Conservation (phyloP, 2,888 invertebrate genomes). For the Panopea generosa region DNA sequence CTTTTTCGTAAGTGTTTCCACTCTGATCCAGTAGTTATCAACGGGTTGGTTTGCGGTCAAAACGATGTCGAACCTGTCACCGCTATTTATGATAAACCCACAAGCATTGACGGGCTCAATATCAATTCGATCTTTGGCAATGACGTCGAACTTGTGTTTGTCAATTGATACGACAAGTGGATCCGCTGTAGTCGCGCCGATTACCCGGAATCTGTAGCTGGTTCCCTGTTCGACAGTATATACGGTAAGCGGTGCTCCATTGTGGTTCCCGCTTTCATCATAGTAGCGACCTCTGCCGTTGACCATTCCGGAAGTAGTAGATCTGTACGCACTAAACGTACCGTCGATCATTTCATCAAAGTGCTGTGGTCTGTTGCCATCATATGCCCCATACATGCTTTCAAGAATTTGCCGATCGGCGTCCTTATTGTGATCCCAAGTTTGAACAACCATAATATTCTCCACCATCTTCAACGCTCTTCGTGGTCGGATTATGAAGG, state of each 20-base stretch:
- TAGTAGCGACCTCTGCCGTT: slow-evolving; percentile 74
- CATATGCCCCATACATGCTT: slow-evolving; percentile 64
- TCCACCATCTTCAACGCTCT: slow-evolving; percentile 36
- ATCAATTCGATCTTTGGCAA: slow-evolving; percentile 74
- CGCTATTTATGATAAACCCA: slow-evolving; percentile 69
- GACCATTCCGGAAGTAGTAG: slow-evolving; percentile 71
- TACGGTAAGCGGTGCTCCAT: slow-evolving; percentile 64
- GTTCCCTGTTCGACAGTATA: slow-evolving; percentile 57
- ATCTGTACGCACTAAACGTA: slow-evolving; percentile 56
- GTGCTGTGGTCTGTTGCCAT: slow-evolving; percentile 33
- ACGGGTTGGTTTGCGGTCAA: slow-evolving; percentile 64
- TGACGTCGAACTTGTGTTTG: slow-evolving; percentile 64
- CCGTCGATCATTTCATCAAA: slow-evolving; percentile 62
- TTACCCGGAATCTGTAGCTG: slow-evolving; percentile 71
- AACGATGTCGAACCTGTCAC: slow-evolving; percentile 75
- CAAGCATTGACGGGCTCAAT: slow-evolving; percentile 65
- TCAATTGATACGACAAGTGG: slow-evolving; percentile 73
- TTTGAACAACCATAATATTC: slow-evolving; percentile 68
- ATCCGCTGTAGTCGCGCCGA: slow-evolving; percentile 67
- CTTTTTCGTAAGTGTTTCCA: slow-evolving; percentile 58
- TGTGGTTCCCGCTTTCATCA: slow-evolving; percentile 39
- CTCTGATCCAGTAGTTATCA: slow-evolving; percentile 76
- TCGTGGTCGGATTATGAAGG: slow-evolving; percentile 72
- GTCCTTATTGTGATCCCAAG: slow-evolving; percentile 74
- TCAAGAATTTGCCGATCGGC: slow-evolving; percentile 60